phyloP scores from a whole-genome alignment of 2,797 vertebrate species.

The Crenuchus spilurus region DNA sequence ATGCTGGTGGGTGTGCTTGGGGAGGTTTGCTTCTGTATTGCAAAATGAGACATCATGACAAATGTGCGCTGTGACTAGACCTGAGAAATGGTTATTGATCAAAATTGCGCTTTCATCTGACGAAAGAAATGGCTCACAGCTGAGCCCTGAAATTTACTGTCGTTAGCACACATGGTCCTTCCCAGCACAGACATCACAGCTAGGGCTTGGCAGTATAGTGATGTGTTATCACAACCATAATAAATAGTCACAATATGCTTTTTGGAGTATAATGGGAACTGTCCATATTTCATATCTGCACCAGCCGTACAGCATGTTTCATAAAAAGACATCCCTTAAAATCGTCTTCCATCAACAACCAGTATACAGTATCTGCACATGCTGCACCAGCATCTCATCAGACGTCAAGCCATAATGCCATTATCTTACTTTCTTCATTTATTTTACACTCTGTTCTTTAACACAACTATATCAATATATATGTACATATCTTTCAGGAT shows the following conservation, averaged over 20 bases:
- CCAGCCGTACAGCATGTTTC: no score
- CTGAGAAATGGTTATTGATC: conserved; percentile 46
- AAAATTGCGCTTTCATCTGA: conserved; percentile 4
- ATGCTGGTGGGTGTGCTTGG: neutral
- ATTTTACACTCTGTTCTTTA: no score
- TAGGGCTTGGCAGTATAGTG: neutral
- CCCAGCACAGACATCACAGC: neutral
- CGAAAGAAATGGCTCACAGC: conserved; percentile 35
- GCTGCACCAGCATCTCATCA: neutral
- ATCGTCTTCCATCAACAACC: neutral
- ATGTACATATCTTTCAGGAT: no score
- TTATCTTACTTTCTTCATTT: no score
- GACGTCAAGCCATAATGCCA: no score
- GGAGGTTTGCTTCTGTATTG: neutral
- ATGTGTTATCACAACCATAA: neutral
- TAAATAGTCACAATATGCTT: neutral
- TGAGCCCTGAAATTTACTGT: conserved; percentile 33
- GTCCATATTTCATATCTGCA: neutral
- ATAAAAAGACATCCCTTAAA: no score
- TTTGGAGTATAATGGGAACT: neutral
- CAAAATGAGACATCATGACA: conserved; percentile 38
- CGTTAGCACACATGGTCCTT: neutral
- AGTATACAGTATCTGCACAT: neutral
- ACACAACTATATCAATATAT: no score
- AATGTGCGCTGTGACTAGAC: conserved; percentile 6